These are phyloP conservation scores for Sialis lutaria DNA, from an alignment of 2,888 invertebrate species.

Conservation along the genomic window DNA sequence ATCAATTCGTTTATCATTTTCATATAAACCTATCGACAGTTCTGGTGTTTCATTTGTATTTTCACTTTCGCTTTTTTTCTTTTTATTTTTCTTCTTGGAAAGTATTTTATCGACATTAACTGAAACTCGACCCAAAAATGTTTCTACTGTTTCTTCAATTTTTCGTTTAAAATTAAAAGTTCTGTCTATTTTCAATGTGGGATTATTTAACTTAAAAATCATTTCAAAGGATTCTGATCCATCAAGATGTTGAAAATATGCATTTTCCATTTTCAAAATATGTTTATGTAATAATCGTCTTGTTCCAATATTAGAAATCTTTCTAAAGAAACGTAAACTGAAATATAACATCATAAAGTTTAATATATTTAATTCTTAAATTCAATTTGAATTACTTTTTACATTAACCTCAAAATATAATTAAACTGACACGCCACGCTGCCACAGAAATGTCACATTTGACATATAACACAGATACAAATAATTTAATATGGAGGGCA, in stretches of 20 bases:
- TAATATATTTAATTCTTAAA: too few species aligned
- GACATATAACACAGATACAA: too few species aligned
- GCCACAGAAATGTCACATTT: too few species aligned
- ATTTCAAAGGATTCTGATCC: constrained; percentile 34
- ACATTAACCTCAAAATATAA: too few species aligned
- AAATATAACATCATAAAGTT: too few species aligned
- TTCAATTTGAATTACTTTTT: too few species aligned
- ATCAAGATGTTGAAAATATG: constrained; percentile 33
- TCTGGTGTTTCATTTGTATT: constrained; percentile 6
- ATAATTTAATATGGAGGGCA: too few species aligned
- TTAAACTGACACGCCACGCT: too few species aligned
- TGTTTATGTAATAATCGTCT: background rate
- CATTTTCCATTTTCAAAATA: constrained; percentile 34
- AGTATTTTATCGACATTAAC: constrained; percentile 46
- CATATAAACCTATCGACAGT: constrained; percentile 9
- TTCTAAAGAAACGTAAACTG: too few species aligned
- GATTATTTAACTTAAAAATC: constrained; percentile 33
- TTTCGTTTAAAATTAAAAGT: constrained; percentile 57
- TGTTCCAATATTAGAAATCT: too few species aligned
- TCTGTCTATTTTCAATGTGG: constrained; percentile 31
- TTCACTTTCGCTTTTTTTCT: constrained; percentile 13
- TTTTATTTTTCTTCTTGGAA: constrained; percentile 32
- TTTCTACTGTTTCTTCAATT: constrained; percentile 38
- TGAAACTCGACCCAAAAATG: constrained; percentile 39
- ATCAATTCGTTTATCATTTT: constrained; percentile 14